A percentile compares a stretch with the other conserved stretches of the same genome.
Evolutionary conservation across 2,113 vertebrate genomes (phyloP).

Genomic region (Rostratula benghalensis): DNA sequence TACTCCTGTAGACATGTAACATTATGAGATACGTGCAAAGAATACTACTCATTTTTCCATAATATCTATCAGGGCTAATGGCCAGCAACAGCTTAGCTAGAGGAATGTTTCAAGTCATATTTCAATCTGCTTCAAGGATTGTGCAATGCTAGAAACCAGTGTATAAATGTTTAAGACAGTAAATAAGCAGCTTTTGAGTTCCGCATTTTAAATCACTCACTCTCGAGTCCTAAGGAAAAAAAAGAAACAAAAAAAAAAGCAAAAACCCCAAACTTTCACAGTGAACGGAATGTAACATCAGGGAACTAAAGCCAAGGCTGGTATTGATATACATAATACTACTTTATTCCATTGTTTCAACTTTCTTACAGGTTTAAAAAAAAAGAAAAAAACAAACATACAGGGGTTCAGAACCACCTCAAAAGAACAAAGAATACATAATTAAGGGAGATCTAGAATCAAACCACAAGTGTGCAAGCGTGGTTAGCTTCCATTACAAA

Average conservation of each 20-base stretch:
- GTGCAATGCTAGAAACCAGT: background rate
- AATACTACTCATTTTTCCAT: background rate
- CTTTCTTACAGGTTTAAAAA: slow-evolving; percentile 74
- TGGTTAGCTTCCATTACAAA: slow-evolving; percentile 63
- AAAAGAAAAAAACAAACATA: slow-evolving; percentile 73
- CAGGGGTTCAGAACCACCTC: slow-evolving; percentile 74
- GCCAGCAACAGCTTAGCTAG: background rate
- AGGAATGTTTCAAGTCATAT: background rate
- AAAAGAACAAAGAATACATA: slow-evolving; percentile 48
- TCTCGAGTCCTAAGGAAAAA: background rate
- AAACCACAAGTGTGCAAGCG: slow-evolving; percentile 61
- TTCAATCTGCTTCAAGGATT: background rate
- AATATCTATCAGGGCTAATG: background rate
- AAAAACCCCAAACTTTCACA: background rate
- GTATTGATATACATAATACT: slow-evolving; percentile 67
- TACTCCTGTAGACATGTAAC: background rate
- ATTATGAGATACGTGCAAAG: accelerated
- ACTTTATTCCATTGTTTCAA: slow-evolving; percentile 74
- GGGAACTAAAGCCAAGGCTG: slow-evolving; percentile 67
- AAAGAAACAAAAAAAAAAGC: too few relatives aligned
- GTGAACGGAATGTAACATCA: background rate
- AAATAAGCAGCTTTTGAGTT: background rate
- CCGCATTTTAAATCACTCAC: background rate
- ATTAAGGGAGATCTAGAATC: slow-evolving; percentile 38
- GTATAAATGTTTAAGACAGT: accelerated